These are phyloP conservation scores for Neosilurus hyrtlii DNA, from an alignment of 2,797 vertebrate genomes.

Conservation along the genomic window DNA sequence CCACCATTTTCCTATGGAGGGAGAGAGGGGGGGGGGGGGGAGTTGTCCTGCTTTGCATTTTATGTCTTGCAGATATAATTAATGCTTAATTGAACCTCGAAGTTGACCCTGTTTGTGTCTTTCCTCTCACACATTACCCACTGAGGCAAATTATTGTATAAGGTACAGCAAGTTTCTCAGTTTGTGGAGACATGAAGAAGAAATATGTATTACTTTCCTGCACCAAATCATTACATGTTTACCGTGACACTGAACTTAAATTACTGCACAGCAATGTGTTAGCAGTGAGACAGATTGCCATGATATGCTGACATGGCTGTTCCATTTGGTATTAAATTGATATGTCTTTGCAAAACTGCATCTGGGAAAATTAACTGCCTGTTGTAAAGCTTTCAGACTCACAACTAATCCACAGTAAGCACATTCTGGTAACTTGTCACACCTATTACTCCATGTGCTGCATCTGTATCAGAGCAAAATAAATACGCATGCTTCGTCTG, in stretches of 20 bases:
- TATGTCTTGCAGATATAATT: not conserved
- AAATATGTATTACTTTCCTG: slow-evolving; percentile 7
- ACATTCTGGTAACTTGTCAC: not conserved
- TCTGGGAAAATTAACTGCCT: slow-evolving; percentile 1
- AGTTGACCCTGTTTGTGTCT: not conserved
- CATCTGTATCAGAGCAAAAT: not conserved
- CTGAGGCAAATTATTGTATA: no score
- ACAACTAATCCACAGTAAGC: not conserved
- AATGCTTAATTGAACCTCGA: not conserved
- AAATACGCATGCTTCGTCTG: not conserved
- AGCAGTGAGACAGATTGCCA: slow-evolving; percentile 21
- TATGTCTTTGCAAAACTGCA: slow-evolving; percentile 25
- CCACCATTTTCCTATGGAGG: no score
- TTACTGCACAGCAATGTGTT: slow-evolving; percentile 11
- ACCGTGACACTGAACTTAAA: slow-evolving; percentile 24
- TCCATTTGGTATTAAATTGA: slow-evolving; percentile 19
- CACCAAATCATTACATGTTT: slow-evolving; percentile 19
- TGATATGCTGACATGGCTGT: slow-evolving; percentile 30
- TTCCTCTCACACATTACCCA: not conserved
- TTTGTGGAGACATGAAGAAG: not conserved
- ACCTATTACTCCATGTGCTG: not conserved
- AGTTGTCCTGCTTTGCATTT: not conserved
- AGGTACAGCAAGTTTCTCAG: not conserved
- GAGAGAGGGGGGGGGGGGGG: no score
- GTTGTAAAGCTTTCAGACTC: slow-evolving; percentile 16